Percentiles rank a stretch among this genome's conserved stretches.
These are phyloP conservation scores for Incurvaria masculella DNA, from an alignment of 2,888 invertebrate genomes.

Conservation along the genomic window DNA sequence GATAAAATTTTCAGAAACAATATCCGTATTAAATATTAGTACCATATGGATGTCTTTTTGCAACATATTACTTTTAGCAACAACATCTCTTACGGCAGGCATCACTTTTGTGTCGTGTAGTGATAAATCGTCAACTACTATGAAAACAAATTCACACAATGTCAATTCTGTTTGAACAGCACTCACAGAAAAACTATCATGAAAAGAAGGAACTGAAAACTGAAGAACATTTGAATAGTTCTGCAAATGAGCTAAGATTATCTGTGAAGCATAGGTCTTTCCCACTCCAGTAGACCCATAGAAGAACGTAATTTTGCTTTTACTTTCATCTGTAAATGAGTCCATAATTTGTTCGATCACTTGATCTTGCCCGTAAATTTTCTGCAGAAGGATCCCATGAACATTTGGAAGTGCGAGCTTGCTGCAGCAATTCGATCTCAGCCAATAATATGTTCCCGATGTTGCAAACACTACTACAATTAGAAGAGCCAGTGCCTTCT, in stretches of 20 bases:
- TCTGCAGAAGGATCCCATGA: slow-evolving; percentile 22
- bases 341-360: slow-evolving; percentile 27
- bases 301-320: slow-evolving; percentile 33
- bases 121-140: slow-evolving; percentile 39
- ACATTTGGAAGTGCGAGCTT: slow-evolving; percentile 23
- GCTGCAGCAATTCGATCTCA: slow-evolving; percentile 28
- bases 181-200: slow-evolving; percentile 29
- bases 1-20: slow-evolving; percentile 21
- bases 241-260: slow-evolving; percentile 29
- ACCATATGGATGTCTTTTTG: slow-evolving; percentile 32
- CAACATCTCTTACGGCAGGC: slow-evolving; percentile 24
- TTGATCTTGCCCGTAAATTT: slow-evolving; percentile 34
- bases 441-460: slow-evolving; percentile 22
- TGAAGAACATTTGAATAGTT: slow-evolving; percentile 38
- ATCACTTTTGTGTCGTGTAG: slow-evolving; percentile 24
- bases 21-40: slow-evolving; percentile 38
- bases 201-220: slow-evolving; percentile 40
- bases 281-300: slow-evolving; percentile 49
- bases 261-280: slow-evolving; percentile 36
- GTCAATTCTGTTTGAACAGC: slow-evolving; percentile 30
- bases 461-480: slow-evolving; percentile 22
- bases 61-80: slow-evolving; percentile 31
- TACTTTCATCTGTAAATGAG: slow-evolving; percentile 23
- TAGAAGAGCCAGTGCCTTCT: slow-evolving; percentile 6
- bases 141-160: slow-evolving; percentile 30